phyloP scores from a whole-genome alignment of 2,888 invertebrate genomes.

The Congeria kusceri region DNA sequence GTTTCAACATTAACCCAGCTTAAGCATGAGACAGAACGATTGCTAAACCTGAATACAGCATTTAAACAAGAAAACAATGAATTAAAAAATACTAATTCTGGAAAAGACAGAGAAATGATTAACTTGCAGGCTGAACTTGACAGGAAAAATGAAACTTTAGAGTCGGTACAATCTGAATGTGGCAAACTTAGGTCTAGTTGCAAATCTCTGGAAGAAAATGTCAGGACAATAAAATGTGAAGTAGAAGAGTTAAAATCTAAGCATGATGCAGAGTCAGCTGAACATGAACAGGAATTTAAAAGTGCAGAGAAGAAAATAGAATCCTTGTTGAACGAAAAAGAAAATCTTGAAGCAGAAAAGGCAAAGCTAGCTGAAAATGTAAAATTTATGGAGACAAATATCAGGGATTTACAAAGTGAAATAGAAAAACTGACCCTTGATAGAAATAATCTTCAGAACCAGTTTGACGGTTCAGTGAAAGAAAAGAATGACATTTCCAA shows the following conservation, averaged over 20 bases:
- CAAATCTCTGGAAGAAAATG: slow-evolving; percentile 20
- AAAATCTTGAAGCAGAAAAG: slow-evolving; percentile 25
- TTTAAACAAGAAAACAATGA: slow-evolving; percentile 63
- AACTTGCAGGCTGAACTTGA: slow-evolving; percentile 42
- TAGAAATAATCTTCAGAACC: slow-evolving; percentile 54
- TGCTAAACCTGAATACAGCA: slow-evolving; percentile 49
- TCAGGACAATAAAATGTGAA: slow-evolving; percentile 39
- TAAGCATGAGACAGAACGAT: slow-evolving; percentile 58
- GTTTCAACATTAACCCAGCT: slow-evolving; percentile 33
- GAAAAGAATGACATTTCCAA: slow-evolving; percentile 48
- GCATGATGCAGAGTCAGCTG: slow-evolving; percentile 2
- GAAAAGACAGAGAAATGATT: slow-evolving; percentile 50
- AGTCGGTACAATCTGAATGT: slow-evolving; percentile 27
- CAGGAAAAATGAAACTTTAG: slow-evolving; percentile 34
- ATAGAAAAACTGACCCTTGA: slow-evolving; percentile 22
- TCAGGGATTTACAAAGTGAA: slow-evolving; percentile 20
- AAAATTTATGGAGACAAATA: slow-evolving; percentile 6
- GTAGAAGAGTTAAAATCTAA: slow-evolving; percentile 4
- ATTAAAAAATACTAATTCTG: slow-evolving; percentile 38
- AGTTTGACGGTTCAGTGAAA: slow-evolving; percentile 34
- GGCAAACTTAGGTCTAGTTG: slow-evolving; percentile 11
- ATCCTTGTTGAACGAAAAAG: slow-evolving; percentile 9
- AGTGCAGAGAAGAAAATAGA: slow-evolving; percentile 16
- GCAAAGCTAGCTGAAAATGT: slow-evolving; percentile 7
- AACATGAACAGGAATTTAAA: slow-evolving; percentile 18